Base-by-base conservation (phyloP, 2,888 invertebrate species). In the Scaptomyza polygonia region DNA sequence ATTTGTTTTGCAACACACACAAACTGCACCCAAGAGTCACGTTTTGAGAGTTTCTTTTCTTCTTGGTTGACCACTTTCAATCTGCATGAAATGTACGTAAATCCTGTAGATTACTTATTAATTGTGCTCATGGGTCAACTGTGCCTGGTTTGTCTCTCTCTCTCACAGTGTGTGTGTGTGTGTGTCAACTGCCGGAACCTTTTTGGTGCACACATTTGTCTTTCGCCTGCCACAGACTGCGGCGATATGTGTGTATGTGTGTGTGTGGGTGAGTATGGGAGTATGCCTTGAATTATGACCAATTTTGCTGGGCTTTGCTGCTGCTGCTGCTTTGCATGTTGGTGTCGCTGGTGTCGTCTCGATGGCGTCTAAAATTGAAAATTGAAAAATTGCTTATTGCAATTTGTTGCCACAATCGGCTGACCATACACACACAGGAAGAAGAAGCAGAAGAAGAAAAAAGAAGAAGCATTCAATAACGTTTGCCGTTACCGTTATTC, bases 361-460 rank as follows among this genome's bases (percentile, higher is more conserved):
- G 68, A 66, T 70, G 77, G 62, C 57, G 85, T 80, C 86, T 80
- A 86, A 84, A 39, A 84, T 84, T 86, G 83, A 85, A 84, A 84
- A 83, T 84, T 84, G 83, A 84, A 83, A 84, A 86, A 84, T 84
- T 86, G 83, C 83, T 84, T 84, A 84, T 84, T 84, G 86, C 83
- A 86, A 86, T 86, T 84, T 83, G 86, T 83, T 78, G 75, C 83
- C 83, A 83, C 83, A 83, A 83, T 83, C 83, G 83, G 72, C 58
- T 75, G 82, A 73, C 83, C 79, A 79, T 67, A 57, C 48, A 66
- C 48, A 66, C 63, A 61, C 49, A 25, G 16, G 11, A 2, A 16
- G 45, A 11, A 12, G 12, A 2, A 30, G 18, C 11, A 47, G 45
- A 11, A 12, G 12, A 2, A 30, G 18, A 6, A 47, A 9, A 12